These are phyloP conservation scores for Melitaea cinxia DNA, from an alignment of 1,140 invertebrate genomes.

Conservation along the genomic window DNA sequence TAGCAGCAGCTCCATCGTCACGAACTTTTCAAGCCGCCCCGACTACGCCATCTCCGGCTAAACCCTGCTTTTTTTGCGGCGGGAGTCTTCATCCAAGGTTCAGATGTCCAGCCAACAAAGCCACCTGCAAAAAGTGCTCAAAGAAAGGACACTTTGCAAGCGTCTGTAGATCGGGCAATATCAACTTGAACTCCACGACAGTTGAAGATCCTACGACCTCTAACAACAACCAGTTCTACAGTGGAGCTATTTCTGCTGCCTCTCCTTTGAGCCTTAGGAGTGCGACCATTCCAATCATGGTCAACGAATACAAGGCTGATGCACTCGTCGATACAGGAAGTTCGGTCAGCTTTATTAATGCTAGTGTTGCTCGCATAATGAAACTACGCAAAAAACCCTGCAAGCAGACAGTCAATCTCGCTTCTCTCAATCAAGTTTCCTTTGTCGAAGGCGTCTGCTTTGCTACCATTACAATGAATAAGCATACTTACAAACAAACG, in stretches of 20 bases:
- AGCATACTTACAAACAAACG: slow-evolving; percentile 31
- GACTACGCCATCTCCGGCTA: no score
- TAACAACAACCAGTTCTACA: no score
- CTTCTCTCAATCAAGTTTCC: slow-evolving; percentile 26
- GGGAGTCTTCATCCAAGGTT: no score
- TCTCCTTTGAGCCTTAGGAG: slow-evolving; percentile 15
- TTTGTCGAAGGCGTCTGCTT: slow-evolving; percentile 21
- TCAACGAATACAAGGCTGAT: slow-evolving; percentile 20
- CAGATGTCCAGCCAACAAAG: no score
- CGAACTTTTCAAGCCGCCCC: no score
- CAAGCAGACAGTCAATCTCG: slow-evolving; percentile 32
- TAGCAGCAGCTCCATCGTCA: no score
- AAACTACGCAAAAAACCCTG: slow-evolving; percentile 10
- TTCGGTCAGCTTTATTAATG: slow-evolving; percentile 35
- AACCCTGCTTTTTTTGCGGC: no score
- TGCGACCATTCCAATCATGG: slow-evolving; percentile 9
- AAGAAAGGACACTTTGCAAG: no score
- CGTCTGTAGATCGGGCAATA: no score
- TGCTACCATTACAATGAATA: slow-evolving; percentile 27
- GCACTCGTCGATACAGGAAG: slow-evolving; percentile 42
- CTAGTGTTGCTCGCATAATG: slow-evolving; percentile 16
- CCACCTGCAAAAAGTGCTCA: no score
- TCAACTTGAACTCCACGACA: no score
- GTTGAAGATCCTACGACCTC: no score
- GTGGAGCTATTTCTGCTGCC: slow-evolving; percentile 22